Base-by-base conservation (phyloP, 2,113 vertebrate genomes). In the Pelvicachromis taeniatus region DNA sequence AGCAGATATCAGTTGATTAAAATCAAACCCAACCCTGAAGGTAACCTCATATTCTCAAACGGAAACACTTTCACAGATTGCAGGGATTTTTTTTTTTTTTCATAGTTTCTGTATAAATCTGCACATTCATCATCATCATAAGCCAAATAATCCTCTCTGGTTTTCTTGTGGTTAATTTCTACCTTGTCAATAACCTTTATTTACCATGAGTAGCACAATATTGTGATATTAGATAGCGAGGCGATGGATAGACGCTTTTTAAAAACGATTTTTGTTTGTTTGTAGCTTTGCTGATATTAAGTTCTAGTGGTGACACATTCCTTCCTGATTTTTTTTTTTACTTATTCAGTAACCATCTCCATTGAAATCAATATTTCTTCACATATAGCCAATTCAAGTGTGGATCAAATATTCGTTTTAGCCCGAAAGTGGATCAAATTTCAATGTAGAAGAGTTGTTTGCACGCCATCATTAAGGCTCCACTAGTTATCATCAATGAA, bases 271-370 rank as follows among this genome's bases (percentile, higher is more conserved):
- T 31, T 85, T 75, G 12, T 58, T 82, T n/a, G 10, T 63, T 52
- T 90, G 78, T 80, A 87, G 84, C 83, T 92, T 89, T 90, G 87
- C 87, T 82, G 42, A 90, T 92, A 80, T 77, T 84, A 87, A 82
- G 70, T 93, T 94, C 85, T 93, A 95, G 86, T 78, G 53, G 65
- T 88, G 91, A 91, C 85, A 89, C 91, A 93, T 94, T 95, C 93
- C 92, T 92, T 88, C 3, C 56, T 78, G 85, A 78, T 50, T 82
- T 68, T 79, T 78, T 7, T 12, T 10, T 17, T 40, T 84, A 56
- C 78, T 83, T 50, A 61, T 59, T 90, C 86, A 45, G 80, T 87
- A 88, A 83, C 50, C 45, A 80, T 84, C 65, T 52, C 80, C 35
- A 21, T 85, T 80, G 59, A 88, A 31, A 59, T 84, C 45, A 75